Evolutionary conservation across 1,140 invertebrate species (phyloP).

Genomic region (Apolygus lucorum): DNA sequence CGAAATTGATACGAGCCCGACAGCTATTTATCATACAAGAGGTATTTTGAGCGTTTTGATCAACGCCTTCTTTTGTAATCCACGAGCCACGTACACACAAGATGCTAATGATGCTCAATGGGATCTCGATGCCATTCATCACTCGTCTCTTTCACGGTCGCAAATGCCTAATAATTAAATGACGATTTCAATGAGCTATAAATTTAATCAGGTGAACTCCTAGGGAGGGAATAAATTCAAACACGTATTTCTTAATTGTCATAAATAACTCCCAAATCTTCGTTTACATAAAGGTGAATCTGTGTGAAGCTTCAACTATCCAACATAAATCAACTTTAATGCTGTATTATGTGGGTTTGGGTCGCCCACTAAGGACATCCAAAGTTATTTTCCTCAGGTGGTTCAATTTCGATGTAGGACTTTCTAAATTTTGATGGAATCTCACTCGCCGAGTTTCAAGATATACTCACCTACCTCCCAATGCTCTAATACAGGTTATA

Average conservation of each 20-base stretch:
- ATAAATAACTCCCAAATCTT: constrained; percentile 15
- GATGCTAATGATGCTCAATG: not conserved
- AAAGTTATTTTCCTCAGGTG: no score
- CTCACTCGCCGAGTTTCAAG: no score
- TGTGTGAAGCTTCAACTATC: not conserved
- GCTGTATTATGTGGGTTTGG: not conserved
- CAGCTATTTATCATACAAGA: no score
- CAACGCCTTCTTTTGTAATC: no score
- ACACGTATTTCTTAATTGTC: constrained; percentile 9
- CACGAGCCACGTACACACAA: not conserved
- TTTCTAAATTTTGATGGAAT: no score
- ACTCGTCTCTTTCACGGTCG: not conserved
- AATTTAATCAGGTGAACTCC: not conserved
- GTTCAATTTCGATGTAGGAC: no score
- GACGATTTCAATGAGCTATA: constrained; percentile 13
- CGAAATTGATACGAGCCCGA: no score
- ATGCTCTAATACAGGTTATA: no score
- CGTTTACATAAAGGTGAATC: constrained; percentile 13
- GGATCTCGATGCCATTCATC: not conserved
- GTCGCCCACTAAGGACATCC: not conserved
- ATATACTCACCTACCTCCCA: no score
- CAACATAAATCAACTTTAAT: not conserved
- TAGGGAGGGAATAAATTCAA: not conserved
- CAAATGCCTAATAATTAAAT: not conserved
- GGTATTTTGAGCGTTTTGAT: no score